Conservation (phyloP, 2,797 vertebrate genomes). For the Argya squamiceps region DNA sequence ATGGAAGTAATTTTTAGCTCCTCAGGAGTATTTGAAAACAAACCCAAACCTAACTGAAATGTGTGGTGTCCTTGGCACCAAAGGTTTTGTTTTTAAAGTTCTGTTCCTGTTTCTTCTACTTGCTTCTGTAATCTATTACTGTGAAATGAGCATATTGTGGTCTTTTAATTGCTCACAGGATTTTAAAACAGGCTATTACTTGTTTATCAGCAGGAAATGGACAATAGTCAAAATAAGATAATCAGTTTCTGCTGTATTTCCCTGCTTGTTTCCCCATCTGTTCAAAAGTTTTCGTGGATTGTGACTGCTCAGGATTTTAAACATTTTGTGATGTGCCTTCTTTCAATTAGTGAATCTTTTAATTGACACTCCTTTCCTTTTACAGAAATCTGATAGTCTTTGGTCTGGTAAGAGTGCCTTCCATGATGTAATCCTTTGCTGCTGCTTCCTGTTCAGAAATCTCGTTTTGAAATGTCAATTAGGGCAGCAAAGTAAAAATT, state of each 20-base stretch:
- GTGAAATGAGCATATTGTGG: rapidly evolving
- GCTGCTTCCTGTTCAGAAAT: neutral
- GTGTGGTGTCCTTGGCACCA: neutral
- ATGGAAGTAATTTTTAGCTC: neutral
- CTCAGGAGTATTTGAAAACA: neutral
- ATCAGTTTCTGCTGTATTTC: neutral
- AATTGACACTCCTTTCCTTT: neutral
- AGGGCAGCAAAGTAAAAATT: neutral
- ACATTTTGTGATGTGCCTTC: neutral
- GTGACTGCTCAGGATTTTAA: neutral
- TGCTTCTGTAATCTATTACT: neutral
- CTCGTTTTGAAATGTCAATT: neutral
- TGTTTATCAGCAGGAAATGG: neutral
- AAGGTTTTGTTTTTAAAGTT: neutral
- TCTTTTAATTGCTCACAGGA: neutral
- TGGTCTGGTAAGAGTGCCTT: neutral
- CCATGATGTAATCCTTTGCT: neutral
- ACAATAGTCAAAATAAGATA: neutral
- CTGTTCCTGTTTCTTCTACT: neutral
- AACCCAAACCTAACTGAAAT: neutral
- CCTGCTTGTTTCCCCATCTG: neutral
- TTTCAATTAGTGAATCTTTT: neutral
- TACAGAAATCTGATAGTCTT: neutral
- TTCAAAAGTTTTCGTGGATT: neutral
- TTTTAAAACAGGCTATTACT: neutral